phyloP scores from a whole-genome alignment of 2,113 vertebrate species.

The Catharus fuscescens region DNA sequence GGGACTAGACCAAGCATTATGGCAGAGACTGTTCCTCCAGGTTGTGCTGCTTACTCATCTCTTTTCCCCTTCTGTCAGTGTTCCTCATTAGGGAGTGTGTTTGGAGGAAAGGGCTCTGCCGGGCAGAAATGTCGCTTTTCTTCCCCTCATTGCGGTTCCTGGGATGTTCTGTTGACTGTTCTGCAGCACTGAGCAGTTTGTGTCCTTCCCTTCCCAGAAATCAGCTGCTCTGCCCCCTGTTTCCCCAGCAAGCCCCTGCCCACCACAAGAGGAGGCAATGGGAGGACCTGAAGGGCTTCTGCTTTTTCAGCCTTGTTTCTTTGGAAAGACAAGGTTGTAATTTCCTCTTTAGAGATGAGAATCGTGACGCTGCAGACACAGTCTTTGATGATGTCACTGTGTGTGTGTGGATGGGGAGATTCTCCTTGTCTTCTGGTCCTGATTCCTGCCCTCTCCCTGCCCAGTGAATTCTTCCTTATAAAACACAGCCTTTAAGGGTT shows the following conservation, averaged over 20 bases:
- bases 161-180: background rate
- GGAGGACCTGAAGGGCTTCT: background rate
- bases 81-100: background rate
- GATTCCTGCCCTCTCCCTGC: background rate
- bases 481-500: background rate
- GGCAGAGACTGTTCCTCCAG: background rate
- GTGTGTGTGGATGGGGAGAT: background rate
- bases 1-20: background rate
- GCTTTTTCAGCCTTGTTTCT: background rate
- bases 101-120: background rate
- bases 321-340: background rate
- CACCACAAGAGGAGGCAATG: background rate
- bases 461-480: background rate
- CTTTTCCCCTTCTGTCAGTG: background rate
- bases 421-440: background rate
- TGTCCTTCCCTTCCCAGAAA: background rate
- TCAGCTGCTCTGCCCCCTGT: background rate
- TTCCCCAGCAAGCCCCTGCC: background rate
- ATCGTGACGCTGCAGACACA: background rate
- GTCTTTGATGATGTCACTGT: background rate
- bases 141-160: background rate
- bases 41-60: constrained; percentile 26
- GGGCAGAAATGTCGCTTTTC: background rate
- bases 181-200: background rate
- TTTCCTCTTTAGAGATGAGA: background rate